Conservation (phyloP, 2,888 invertebrate genomes). For the Polydrusus pterygomalis region DNA sequence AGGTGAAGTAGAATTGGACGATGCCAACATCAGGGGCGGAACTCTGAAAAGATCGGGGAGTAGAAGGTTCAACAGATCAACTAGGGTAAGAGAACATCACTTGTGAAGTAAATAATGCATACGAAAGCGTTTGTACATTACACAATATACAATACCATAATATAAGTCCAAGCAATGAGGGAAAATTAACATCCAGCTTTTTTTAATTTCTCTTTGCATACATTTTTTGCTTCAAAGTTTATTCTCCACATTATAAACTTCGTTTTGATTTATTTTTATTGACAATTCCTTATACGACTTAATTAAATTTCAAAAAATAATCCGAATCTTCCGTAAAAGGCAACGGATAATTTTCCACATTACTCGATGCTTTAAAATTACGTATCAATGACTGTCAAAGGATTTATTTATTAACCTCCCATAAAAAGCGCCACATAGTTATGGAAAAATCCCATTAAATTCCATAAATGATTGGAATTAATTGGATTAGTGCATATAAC, state of each 20-base stretch:
- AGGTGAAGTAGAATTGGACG: conserved; percentile 79
- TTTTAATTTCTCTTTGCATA: too few relatives aligned
- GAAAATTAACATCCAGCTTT: too few relatives aligned
- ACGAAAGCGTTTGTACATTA: too few relatives aligned
- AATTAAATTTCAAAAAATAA: conserved; percentile 9
- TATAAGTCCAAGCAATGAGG: too few relatives aligned
- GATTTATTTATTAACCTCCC: conserved; percentile 12
- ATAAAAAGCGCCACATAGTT: background rate
- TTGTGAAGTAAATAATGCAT: background rate
- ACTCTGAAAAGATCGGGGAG: conserved; percentile 90
- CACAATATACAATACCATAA: too few relatives aligned
- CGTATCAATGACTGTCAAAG: conserved; percentile 12
- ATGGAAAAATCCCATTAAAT: conserved; percentile 11
- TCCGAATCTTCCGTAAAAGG: conserved; percentile 14
- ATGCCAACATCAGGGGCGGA: conserved; percentile 81
- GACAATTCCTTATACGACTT: background rate
- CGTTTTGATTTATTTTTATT: conserved; percentile 20
- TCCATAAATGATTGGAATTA: conserved; percentile 5
- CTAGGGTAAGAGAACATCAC: conserved; percentile 73
- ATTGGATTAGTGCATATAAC: conserved; percentile 3
- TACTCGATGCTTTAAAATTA: conserved; percentile 17
- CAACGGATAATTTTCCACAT: conserved; percentile 13
- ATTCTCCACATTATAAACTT: background rate
- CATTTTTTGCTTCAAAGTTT: too few relatives aligned
- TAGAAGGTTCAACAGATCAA: conserved; percentile 82